Evolutionary conservation across 1,140 invertebrate species (phyloP).

Genomic region (Drosophila lowei): DNA sequence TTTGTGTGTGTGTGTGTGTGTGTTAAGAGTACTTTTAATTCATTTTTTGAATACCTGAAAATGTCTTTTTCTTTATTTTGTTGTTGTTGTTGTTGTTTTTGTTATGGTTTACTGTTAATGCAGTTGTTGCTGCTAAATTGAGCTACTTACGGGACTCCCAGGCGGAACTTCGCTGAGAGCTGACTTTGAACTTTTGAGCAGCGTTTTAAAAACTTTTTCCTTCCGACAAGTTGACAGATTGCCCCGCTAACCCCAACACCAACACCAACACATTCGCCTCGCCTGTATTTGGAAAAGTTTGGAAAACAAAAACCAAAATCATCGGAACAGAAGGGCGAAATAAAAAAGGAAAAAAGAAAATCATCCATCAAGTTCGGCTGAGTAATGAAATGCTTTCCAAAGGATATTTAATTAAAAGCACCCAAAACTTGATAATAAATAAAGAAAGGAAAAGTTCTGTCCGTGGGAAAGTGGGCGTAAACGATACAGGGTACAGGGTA

Average conservation of each 20-base stretch:
- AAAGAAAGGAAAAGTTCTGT: slow-evolving; percentile 47
- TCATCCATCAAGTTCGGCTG: slow-evolving; percentile 68
- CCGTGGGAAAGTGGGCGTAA: slow-evolving; percentile 6
- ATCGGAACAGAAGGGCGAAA: slow-evolving; percentile 2
- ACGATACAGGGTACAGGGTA: too few relatives aligned
- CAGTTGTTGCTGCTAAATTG: slow-evolving; percentile 56
- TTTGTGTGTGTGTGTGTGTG: too few relatives aligned
- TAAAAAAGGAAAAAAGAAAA: slow-evolving; percentile 43
- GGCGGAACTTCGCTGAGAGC: neutral
- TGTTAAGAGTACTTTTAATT: slow-evolving; percentile 21
- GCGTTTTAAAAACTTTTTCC: slow-evolving; percentile 44
- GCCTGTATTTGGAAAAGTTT: slow-evolving; percentile 40
- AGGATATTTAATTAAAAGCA: slow-evolving; percentile 73
- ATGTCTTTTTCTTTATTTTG: slow-evolving; percentile 62
- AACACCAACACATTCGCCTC: too few relatives aligned
- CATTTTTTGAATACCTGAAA: slow-evolving; percentile 73
- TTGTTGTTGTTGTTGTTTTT: slow-evolving; percentile 17
- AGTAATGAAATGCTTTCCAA: slow-evolving; percentile 54
- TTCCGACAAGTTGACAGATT: slow-evolving; percentile 72
- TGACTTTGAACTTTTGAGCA: slow-evolving; percentile 34
- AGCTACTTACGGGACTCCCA: slow-evolving; percentile 50
- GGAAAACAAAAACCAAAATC: slow-evolving; percentile 33
- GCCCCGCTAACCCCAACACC: neutral
- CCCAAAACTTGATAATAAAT: slow-evolving; percentile 73
- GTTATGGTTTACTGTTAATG: slow-evolving; percentile 13